Evolutionary conservation across 1,140 invertebrate genomes (phyloP).

Genomic region (Microplitis mediator): DNA sequence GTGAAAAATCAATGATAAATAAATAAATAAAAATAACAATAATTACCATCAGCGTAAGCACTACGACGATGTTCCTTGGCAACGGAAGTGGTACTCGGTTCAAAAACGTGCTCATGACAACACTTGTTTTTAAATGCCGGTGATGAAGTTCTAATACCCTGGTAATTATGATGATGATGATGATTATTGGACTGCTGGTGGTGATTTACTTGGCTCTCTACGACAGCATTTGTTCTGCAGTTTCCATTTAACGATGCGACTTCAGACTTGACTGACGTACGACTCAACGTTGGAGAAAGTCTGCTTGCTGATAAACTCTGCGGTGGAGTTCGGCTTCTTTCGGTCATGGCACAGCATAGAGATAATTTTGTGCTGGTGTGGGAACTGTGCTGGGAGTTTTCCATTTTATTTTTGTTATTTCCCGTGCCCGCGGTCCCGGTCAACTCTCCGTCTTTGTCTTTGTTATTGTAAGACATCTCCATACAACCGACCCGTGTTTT

Average conservation of each 20-base stretch:
- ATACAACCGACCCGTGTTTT: slow-evolving; percentile 58
- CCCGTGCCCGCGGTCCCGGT: too few species aligned
- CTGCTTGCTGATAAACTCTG: slow-evolving; percentile 52
- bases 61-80: slow-evolving; percentile 35
- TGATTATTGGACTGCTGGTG: too few species aligned
- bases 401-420: slow-evolving; percentile 45
- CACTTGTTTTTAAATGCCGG: slow-evolving; percentile 26
- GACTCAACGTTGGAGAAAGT: slow-evolving; percentile 51
- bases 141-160: slow-evolving; percentile 2
- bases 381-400: slow-evolving; percentile 54
- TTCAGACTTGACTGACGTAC: slow-evolving; percentile 53
- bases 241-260: slow-evolving; percentile 48
- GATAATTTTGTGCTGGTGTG: slow-evolving; percentile 58
- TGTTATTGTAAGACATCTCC: slow-evolving; percentile 48
- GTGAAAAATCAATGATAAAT: slow-evolving; percentile 1
- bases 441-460: slow-evolving; percentile 29
- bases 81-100: slow-evolving; percentile 16
- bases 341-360: slow-evolving; percentile 59
- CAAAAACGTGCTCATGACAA: slow-evolving; percentile 23
- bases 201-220: slow-evolving; percentile 40
- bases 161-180: too few species aligned
- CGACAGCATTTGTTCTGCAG: slow-evolving; percentile 38
- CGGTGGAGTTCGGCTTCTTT: slow-evolving; percentile 55
- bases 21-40: slow-evolving; percentile 4
- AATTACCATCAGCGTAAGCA: slow-evolving; percentile 44